Evolutionary conservation across 2,797 vertebrate species (phyloP), one percentile per base, ranked within the genome.

Genomic region (Leptatherina wallacei): DNA sequence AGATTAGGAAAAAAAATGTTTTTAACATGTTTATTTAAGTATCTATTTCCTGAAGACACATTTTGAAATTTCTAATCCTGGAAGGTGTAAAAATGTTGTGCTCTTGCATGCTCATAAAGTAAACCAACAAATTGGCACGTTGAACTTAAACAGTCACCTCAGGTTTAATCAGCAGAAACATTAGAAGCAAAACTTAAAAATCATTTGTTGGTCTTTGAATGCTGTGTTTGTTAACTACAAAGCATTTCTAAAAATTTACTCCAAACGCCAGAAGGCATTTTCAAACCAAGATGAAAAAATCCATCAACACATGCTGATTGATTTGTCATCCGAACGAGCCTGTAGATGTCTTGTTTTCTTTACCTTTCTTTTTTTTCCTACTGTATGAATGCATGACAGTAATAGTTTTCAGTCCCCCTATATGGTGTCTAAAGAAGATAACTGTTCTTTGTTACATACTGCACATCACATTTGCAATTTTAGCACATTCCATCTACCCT

Each of bases 121-220:
- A 42, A 16, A 5, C 42, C 3, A 40, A 40, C 13, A 40, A 40
- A 14, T 27, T n/a, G 24, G 29, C 0, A 1, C 8, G 44, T 67
- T 44, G 33, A 57, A 44, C 52, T 32, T 57, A 13, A 67, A 44
- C 52, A 57, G 27, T 44, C 36, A 32, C 65, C 42, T 67, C 65
- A 42, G 20, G 35, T 55, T 36, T 24, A 44, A 13, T 62, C 52
- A 62, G 12, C 9, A 44, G 42, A 22, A 22, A 9, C 29, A 11
- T 74, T 30, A 38, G 42, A 60, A 64, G 10, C 67, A 22, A 4
- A 16, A 61, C 42, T 47, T 61, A n/a, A 13, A 69, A 20, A n/a
- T 0, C 36, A 47, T 20, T 20, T n/a, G 3, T 60, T 11, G 29
- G 57, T 63, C 52, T 66, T 4, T 67, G 49, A 68, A 51, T 35